Base-by-base conservation (phyloP, 64 coral and sea anemone species). In the Porites australiensis region DNA sequence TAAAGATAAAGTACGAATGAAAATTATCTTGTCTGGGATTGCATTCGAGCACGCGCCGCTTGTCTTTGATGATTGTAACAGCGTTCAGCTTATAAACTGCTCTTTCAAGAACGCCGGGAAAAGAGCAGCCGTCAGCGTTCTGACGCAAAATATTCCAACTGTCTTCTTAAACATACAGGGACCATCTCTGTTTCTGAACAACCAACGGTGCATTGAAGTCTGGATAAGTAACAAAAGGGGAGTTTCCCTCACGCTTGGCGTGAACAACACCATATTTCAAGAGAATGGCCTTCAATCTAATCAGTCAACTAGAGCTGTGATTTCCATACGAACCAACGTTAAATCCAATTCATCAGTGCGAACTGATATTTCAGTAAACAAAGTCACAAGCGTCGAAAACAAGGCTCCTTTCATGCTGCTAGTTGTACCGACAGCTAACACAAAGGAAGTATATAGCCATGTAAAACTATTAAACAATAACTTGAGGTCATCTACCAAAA, bases 111-210 rank as follows among this genome's bases (percentile, higher is more conserved):
- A 67, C 19, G 16, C 81, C 8, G 51, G 19, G 7, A 84, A 64
- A 37, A 37, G 27, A 0, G 27, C 27, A 66, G 61, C 81, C 11
- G 45, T 84, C 46, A 68, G 43, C 13, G 62, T 69, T 51, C 1
- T 8, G 13, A 65, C 63, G 44, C 10, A 20, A 50, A 84, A 45
- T 3, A 68, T 68, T 13, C 61, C 81, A 68, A 65, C 44, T 2
- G 14, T 84, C 23, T 45, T 11, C 13, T 23, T 84, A 21, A n/a
- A 84, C 14, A 84, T 84, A 11, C 63, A 84, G 12, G 81, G 81
- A 2, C 60, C 45, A 21, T 49, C 63, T 20, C 50, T 84, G n/a
- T 84, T 84, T 53, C 64, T 19, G 69, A 84, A 84, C 81, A 84
- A 19, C 20, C 8, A 68, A 51, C 15, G 51, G 4, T 84, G 81